Evolutionary conservation across 2,113 vertebrate species (phyloP).

Genomic region (Nibea coibor): DNA sequence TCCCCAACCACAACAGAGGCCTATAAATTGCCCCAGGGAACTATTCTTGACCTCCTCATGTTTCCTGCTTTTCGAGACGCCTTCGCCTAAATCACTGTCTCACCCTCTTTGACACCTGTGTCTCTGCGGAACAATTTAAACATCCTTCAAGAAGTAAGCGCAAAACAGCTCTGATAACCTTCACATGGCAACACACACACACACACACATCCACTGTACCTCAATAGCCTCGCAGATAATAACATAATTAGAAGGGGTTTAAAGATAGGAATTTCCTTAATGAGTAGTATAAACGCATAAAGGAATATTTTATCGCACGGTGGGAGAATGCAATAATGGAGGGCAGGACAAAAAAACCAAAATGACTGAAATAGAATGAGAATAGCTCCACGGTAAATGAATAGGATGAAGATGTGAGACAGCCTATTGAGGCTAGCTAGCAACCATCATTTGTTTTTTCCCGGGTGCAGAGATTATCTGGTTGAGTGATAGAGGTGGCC

Average conservation of each 20-base stretch:
- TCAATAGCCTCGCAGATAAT: conserved; percentile 7
- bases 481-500: conserved; percentile 82
- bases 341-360: background rate
- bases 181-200: background rate
- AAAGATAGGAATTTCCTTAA: conserved; percentile 24
- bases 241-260: conserved; percentile 21
- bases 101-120: conserved; percentile 51
- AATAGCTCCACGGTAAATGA: conserved; percentile 49
- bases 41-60: conserved; percentile 62
- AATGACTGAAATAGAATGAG: background rate
- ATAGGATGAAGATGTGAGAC: conserved; percentile 72
- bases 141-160: conserved; percentile 31
- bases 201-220: background rate
- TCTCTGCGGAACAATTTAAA: conserved; percentile 58
- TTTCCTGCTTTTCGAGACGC: conserved; percentile 59
- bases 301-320: conserved; percentile 15
- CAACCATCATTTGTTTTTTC: conserved; percentile 75
- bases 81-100: conserved; percentile 58
- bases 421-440: conserved; percentile 56
- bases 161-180: conserved; percentile 51
- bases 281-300: conserved; percentile 16
- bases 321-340: conserved; percentile 4
- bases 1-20: conserved; percentile 66
- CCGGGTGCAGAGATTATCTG: conserved; percentile 74
- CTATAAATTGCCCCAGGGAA: conserved; percentile 70